phyloP scores from a whole-genome alignment of 2,888 invertebrate genomes.

The Xanthia icteritia region DNA sequence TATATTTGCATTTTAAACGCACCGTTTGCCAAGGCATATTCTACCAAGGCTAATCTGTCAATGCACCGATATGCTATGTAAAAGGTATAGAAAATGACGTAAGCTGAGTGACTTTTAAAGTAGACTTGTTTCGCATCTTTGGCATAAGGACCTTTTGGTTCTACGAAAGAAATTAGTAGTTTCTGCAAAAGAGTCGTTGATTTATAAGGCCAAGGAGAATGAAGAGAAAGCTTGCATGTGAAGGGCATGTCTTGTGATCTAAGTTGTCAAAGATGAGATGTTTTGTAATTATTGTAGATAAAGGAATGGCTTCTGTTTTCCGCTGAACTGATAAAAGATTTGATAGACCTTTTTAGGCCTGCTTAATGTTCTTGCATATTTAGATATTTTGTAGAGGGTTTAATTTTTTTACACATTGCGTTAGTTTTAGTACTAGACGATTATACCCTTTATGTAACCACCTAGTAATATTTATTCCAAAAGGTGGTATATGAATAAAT shows the following conservation, averaged over 20 bases:
- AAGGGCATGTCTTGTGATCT: slow-evolving; percentile 2
- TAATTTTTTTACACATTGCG: neutral
- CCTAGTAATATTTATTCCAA: neutral
- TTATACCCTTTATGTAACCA: too few relatives aligned
- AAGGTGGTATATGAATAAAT: neutral
- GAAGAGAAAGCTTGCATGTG: slow-evolving; percentile 39
- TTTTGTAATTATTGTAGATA: slow-evolving; percentile 7
- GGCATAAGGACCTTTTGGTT: neutral
- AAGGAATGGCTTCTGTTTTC: slow-evolving; percentile 26
- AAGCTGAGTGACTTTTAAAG: neutral
- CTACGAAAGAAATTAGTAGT: slow-evolving; percentile 9
- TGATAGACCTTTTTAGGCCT: neutral
- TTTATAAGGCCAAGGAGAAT: slow-evolving; percentile 18
- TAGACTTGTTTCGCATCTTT: slow-evolving; percentile 9
- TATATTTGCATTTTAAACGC: slow-evolving; percentile 61
- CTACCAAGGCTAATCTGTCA: slow-evolving; percentile 59
- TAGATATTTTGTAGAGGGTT: neutral
- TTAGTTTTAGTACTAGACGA: neutral
- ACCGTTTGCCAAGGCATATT: slow-evolving; percentile 32
- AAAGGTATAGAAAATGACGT: slow-evolving; percentile 27
- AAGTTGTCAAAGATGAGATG: slow-evolving; percentile 24
- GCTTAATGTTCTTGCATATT: neutral
- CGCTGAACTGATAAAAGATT: slow-evolving; percentile 7
- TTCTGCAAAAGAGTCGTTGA: slow-evolving; percentile 16
- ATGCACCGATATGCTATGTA: slow-evolving; percentile 35